phyloP scores from a whole-genome alignment of 2,888 invertebrate species.

The Rutpela maculata region DNA sequence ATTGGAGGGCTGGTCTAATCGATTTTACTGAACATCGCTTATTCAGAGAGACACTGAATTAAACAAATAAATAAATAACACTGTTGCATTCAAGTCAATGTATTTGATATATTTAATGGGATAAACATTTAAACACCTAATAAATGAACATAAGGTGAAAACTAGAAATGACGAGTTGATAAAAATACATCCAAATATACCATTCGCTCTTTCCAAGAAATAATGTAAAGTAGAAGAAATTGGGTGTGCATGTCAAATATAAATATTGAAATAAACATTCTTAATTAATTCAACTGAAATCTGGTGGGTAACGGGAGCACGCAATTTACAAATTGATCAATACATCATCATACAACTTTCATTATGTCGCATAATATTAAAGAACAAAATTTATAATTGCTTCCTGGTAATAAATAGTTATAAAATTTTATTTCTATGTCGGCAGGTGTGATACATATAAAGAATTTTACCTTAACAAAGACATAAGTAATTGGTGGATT shows the following conservation, averaged over 20 bases:
- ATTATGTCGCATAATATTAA: conserved; percentile 40
- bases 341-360: conserved; percentile 38
- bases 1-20: no score
- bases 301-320: conserved; percentile 18
- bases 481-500: no score
- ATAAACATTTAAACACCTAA: no score
- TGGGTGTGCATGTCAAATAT: neutral
- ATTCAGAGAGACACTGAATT: no score
- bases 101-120: no score
- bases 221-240: neutral
- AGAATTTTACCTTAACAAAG: neutral
- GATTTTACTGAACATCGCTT: no score
- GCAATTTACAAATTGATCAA: conserved; percentile 38
- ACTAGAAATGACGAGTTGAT: no score
- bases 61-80: no score
- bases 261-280: neutral
- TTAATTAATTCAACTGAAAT: conserved; percentile 19
- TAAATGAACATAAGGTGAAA: no score
- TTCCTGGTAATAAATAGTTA: conserved; percentile 17
- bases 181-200: neutral
- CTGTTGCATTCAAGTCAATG: no score
- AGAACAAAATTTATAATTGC: conserved; percentile 38
- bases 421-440: neutral
- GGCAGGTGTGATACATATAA: neutral
- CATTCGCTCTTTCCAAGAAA: neutral